Evolutionary conservation across 2,797 vertebrate species (phyloP).

Genomic region (Fringilla coelebs): DNA sequence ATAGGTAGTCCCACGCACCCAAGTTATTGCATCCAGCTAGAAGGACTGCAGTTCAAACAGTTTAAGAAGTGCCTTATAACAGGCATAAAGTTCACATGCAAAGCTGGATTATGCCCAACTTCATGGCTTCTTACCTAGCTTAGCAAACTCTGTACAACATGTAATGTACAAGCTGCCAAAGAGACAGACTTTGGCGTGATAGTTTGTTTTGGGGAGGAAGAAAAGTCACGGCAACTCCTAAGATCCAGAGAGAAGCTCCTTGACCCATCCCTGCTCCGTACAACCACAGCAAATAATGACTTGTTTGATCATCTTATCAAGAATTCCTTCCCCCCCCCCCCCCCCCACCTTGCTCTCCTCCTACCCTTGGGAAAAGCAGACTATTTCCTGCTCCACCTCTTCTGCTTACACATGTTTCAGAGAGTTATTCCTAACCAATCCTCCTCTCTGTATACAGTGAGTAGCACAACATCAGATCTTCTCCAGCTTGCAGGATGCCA

Average conservation of each 20-base stretch:
- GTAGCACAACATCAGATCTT: background rate
- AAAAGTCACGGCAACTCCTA: background rate
- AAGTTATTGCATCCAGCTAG: background rate
- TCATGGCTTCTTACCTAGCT: background rate
- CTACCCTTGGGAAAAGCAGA: background rate
- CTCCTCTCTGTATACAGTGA: background rate
- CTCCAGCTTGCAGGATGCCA: background rate
- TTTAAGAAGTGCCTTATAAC: background rate
- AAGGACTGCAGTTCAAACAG: background rate
- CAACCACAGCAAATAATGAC: background rate
- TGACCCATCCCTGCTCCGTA: rapidly evolving
- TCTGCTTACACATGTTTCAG: background rate
- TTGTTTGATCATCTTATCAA: background rate
- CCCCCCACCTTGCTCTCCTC: background rate
- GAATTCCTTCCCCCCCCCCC: background rate
- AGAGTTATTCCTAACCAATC: background rate
- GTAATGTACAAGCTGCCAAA: rapidly evolving
- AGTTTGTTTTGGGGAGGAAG: background rate
- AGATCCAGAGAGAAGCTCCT: background rate
- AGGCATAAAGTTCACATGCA: background rate
- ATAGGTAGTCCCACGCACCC: background rate
- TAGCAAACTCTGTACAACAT: background rate
- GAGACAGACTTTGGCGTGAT: background rate
- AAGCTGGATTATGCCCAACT: background rate
- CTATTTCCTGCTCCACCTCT: background rate